Percentiles rank a stretch among this genome's conserved stretches.
phyloP scores from a whole-genome alignment of 2,113 vertebrate species.

The Dendrocopos noguchii region DNA sequence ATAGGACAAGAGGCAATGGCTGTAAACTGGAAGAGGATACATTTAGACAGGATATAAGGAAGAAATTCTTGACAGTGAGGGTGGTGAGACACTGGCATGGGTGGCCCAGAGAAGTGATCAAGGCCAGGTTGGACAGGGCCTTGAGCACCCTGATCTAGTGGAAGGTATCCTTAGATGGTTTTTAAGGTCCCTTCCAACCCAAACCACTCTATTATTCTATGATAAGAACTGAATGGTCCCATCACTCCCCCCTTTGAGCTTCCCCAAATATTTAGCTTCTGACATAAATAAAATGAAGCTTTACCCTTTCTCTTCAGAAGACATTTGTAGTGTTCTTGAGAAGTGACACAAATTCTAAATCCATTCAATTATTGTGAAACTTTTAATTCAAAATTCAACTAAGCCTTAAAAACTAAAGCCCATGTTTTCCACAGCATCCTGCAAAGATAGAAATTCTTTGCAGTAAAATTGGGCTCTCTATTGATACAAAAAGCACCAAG shows the following conservation, averaged over 20 bases:
- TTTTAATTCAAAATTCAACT: neutral
- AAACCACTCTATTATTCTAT: neutral
- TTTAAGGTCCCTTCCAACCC: no score
- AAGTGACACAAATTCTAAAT: neutral
- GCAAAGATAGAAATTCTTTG: neutral
- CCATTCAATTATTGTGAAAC: neutral
- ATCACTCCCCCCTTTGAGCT: neutral
- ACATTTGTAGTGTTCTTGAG: neutral
- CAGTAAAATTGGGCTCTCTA: neutral
- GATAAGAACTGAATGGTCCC: neutral
- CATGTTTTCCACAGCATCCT: neutral
- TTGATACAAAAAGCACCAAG: neutral
- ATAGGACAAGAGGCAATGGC: no score
- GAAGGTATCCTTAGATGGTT: no score
- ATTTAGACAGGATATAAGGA: no score
- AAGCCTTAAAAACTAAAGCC: neutral
- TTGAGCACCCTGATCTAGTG: no score
- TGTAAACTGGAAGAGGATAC: no score
- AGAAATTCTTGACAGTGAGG: no score
- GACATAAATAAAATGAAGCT: neutral
- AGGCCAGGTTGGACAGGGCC: no score
- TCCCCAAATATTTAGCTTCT: neutral
- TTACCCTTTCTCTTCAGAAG: neutral
- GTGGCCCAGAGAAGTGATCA: no score
- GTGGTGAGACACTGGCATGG: no score